These are phyloP conservation scores for Drosophila rufa DNA, from an alignment of 1,140 invertebrate genomes.

Conservation along the genomic window DNA sequence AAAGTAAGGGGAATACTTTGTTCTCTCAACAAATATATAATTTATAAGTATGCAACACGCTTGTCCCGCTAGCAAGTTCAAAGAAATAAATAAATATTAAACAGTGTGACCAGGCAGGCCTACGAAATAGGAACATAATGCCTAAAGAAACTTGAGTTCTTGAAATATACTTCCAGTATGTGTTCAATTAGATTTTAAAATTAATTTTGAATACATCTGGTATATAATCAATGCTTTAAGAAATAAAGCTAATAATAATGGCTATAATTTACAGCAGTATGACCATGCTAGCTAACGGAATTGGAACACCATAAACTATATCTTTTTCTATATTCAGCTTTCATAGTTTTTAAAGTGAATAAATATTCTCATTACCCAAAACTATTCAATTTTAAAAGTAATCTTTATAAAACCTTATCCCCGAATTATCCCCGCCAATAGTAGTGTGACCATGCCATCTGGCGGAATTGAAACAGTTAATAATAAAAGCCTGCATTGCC, in stretches of 20 bases:
- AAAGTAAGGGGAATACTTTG: not conserved
- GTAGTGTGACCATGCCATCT: constrained; percentile 13
- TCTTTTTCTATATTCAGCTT: too few species aligned
- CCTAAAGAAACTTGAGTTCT: too few species aligned
- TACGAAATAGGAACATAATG: not conserved
- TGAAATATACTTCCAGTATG: too few species aligned
- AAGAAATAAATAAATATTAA: not conserved
- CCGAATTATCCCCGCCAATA: not conserved
- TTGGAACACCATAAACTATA: too few species aligned
- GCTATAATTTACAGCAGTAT: not conserved
- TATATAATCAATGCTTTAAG: not conserved
- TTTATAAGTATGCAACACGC: too few species aligned
- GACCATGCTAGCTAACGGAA: not conserved
- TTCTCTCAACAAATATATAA: too few species aligned
- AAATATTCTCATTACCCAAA: too few species aligned
- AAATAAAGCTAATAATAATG: too few species aligned
- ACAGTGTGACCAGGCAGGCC: not conserved
- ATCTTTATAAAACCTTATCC: not conserved
- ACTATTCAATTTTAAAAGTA: not conserved
- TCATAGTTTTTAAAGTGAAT: too few species aligned
- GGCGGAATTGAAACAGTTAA: constrained; percentile 12
- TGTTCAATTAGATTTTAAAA: too few species aligned
- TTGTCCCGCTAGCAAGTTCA: too few species aligned
- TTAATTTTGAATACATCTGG: not conserved
- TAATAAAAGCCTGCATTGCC: not conserved